Percentiles rank a stretch among this genome's conserved stretches.
Evolutionary conservation across 2,888 invertebrate species (phyloP).

Genomic region (Drosophila borealis): DNA sequence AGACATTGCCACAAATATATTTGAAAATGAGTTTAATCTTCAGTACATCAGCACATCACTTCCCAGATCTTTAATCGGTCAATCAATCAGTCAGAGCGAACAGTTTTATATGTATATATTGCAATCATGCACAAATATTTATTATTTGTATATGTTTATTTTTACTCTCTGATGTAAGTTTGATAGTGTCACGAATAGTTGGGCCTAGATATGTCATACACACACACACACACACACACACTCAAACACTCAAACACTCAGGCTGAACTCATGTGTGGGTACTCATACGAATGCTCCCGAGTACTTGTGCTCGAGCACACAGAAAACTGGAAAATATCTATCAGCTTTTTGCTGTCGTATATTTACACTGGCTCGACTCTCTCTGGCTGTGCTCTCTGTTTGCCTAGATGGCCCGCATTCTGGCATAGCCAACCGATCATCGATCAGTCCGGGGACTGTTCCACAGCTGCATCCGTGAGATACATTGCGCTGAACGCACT

Average conservation of each 20-base stretch:
- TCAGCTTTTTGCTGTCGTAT: neutral
- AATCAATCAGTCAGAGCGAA: too few relatives aligned
- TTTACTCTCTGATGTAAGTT: neutral
- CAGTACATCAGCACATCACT: too few relatives aligned
- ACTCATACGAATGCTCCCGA: too few relatives aligned
- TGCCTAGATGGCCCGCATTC: slow-evolving; percentile 45
- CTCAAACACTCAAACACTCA: neutral
- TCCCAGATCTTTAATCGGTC: too few relatives aligned
- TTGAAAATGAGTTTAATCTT: too few relatives aligned
- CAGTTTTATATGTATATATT: too few relatives aligned
- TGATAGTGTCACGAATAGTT: neutral
- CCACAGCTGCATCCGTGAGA: slow-evolving; percentile 19
- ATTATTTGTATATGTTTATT: neutral
- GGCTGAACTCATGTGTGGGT: neutral
- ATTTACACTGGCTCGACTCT: slow-evolving; percentile 7
- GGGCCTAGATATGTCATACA: neutral
- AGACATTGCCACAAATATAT: too few relatives aligned
- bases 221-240: neutral
- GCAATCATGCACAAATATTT: neutral
- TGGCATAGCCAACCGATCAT: slow-evolving; percentile 19
- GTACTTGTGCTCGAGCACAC: neutral
- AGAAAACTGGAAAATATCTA: slow-evolving; percentile 2
- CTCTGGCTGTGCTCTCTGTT: slow-evolving; percentile 35
- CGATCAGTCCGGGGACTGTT: neutral
- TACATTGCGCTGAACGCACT: slow-evolving; percentile 19